A percentile compares a stretch with the other conserved stretches of the same genome.
Conservation (phyloP, 2,797 vertebrate species). For the Halcyon chelicuti region DNA sequence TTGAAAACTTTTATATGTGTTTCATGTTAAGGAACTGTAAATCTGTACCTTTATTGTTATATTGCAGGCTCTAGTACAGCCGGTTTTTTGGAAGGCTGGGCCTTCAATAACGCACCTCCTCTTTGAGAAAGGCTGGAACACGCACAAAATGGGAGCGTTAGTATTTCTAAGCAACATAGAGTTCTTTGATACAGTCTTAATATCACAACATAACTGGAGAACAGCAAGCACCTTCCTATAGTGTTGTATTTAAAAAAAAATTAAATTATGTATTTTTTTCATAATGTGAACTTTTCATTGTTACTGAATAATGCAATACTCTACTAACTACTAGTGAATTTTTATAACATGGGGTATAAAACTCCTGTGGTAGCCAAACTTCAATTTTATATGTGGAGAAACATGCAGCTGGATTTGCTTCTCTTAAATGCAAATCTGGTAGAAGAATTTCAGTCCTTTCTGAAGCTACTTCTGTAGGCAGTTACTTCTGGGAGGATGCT, state of each 20-base stretch:
- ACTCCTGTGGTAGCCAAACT: background rate
- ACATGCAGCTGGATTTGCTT: background rate
- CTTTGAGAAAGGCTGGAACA: slow-evolving; percentile 69
- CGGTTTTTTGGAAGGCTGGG: background rate
- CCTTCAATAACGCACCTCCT: slow-evolving; percentile 70
- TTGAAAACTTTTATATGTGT: fast-evolving
- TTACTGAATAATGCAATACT: background rate
- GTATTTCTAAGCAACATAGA: background rate
- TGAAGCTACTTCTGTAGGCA: background rate
- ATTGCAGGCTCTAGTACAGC: slow-evolving; percentile 82
- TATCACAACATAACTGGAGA: background rate
- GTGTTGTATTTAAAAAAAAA: background rate
- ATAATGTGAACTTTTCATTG: background rate
- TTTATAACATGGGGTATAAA: background rate
- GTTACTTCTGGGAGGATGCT: background rate
- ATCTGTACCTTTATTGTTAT: slow-evolving; percentile 72
- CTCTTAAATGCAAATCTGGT: background rate
- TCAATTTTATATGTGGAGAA: background rate
- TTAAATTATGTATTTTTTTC: background rate
- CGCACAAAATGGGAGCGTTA: background rate
- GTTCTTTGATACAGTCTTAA: background rate
- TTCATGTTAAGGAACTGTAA: background rate
- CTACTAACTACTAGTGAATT: background rate
- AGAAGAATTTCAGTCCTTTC: background rate
- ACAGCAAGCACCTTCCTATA: background rate